Evolutionary conservation across 2,888 invertebrate species (phyloP), one percentile per base, ranked within the genome.

Genomic region (Apantesis nais): DNA sequence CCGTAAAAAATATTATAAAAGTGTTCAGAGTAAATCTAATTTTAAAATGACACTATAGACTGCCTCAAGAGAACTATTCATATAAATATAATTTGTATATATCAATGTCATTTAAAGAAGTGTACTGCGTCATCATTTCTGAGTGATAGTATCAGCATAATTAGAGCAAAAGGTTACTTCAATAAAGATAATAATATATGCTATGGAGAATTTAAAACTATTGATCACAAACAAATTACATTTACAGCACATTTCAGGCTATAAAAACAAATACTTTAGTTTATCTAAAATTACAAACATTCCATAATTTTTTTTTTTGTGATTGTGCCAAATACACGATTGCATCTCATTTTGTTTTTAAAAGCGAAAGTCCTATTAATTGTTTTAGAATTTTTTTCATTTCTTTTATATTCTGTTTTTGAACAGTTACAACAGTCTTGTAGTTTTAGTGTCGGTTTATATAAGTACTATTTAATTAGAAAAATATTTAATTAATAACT

Each of bases 91-190:
- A 37, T 29, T 29, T 67, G 64, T 68, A 77, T 80, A 70, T 78
- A 62, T 72, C 64, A 68, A 65, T 72, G 71, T 67, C 74, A 72
- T 68, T 71, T 72, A 78, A 79, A 75, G 70, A 76, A 78, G 70
- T 75, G 65, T 79, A 80, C 70, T 80, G 80, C 81, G 83, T 84
- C 81, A 83, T 80, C 84, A 86, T 86, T 81, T 85, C 77, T 87
- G 76, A 79, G 78, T 83, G 76, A 83, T 81, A 83, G 79, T 83
- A 81, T 88, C 86, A 80, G 87, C 86, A 84, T 85, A 86, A 83
- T 79, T 83, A 80, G 85, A 86, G 85, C 89, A 85, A 92, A 89
- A 93, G 93, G 93, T 93, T 90, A 92, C 85, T 86, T 89, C 81
- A 88, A 88, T 89, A 87, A 67, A 85, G 91, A 93, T 92, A 91